A percentile compares a stretch with the other conserved stretches of the same genome.
Evolutionary conservation across 2,113 vertebrate genomes (phyloP).

Genomic region (Genyomyrus donnyi): DNA sequence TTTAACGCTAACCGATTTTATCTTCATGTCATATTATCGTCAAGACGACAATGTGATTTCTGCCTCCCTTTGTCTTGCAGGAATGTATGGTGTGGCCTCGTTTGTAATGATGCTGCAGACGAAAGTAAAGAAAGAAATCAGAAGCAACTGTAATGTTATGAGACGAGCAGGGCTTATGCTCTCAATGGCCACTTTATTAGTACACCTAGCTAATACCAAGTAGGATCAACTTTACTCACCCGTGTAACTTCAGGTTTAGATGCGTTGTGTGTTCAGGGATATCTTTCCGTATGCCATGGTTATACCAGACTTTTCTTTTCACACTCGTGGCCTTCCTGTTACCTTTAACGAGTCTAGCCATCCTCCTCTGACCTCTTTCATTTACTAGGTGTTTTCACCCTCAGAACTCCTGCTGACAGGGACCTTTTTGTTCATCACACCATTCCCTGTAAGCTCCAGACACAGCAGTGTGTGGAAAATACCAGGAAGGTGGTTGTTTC

Average conservation of each 20-base stretch:
- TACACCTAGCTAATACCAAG: not conserved
- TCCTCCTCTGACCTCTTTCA: not conserved
- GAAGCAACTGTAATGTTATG: not conserved
- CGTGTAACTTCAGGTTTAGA: not conserved
- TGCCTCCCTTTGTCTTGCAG: not conserved
- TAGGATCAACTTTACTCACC: not conserved
- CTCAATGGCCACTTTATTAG: not conserved
- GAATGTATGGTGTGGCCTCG: not conserved
- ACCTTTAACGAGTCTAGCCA: not conserved
- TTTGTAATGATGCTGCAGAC: not conserved
- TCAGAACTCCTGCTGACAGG: not conserved
- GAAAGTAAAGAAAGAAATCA: not conserved
- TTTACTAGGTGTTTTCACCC: not conserved
- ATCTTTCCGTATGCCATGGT: not conserved
- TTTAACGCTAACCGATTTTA: not conserved
- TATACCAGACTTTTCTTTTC: not conserved
- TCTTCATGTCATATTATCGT: not conserved
- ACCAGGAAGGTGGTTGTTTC: not conserved
- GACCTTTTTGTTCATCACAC: not conserved
- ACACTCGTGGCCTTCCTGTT: not conserved
- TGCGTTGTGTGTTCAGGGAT: not conserved
- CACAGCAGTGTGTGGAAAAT: not conserved
- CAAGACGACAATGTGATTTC: not conserved
- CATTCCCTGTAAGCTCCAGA: not conserved
- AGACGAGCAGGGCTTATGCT: not conserved